Percentiles rank a stretch among this genome's conserved stretches.
These are phyloP conservation scores for Trogon melanurus DNA, from an alignment of 2,113 vertebrate species.

Conservation along the genomic window DNA sequence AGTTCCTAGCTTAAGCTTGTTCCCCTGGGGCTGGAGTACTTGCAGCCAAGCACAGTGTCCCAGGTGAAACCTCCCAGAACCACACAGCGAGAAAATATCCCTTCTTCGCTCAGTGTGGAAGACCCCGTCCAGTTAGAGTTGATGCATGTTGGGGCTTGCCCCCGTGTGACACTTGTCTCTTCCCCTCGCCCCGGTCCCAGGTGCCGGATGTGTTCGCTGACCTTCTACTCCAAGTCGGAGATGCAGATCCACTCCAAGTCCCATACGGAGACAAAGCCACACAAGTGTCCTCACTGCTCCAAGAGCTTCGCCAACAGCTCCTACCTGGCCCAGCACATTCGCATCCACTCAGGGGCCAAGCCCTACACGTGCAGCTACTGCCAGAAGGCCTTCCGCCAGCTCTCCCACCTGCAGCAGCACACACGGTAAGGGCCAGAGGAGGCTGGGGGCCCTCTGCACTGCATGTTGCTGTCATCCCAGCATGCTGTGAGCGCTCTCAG, in stretches of 20 bases:
- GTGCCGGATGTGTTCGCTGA: conserved; percentile 99
- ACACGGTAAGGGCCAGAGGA: conserved; percentile 92
- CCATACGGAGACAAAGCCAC: conserved; percentile 98
- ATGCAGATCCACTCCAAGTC: conserved; percentile 99
- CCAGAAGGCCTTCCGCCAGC: conserved; percentile 95
- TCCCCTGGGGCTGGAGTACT: neutral
- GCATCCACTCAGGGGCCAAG: conserved; percentile 98
- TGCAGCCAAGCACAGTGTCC: neutral
- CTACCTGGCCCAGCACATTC: conserved; percentile 97
- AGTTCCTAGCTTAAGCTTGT: neutral
- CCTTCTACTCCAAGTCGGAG: conserved; percentile 99
- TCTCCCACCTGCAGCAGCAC: conserved; percentile 98
- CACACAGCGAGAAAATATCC: neutral
- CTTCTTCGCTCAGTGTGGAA: neutral
- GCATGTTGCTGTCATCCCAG: conserved; percentile 65
- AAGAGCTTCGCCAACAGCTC: conserved; percentile 99
- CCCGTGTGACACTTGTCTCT: conserved; percentile 28
- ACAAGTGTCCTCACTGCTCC: conserved; percentile 98
- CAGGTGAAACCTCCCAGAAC: neutral
- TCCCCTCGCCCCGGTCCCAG: conserved; percentile 78
- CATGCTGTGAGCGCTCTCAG: conserved; percentile 43
- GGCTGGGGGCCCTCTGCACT: conserved; percentile 73
- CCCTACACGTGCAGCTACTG: conserved; percentile 95
- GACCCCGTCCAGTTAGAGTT: neutral
- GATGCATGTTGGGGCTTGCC: neutral